Evolutionary conservation across 1,140 invertebrate species (phyloP), one percentile per base, ranked within the genome.

Genomic region (Whitmania pigra): DNA sequence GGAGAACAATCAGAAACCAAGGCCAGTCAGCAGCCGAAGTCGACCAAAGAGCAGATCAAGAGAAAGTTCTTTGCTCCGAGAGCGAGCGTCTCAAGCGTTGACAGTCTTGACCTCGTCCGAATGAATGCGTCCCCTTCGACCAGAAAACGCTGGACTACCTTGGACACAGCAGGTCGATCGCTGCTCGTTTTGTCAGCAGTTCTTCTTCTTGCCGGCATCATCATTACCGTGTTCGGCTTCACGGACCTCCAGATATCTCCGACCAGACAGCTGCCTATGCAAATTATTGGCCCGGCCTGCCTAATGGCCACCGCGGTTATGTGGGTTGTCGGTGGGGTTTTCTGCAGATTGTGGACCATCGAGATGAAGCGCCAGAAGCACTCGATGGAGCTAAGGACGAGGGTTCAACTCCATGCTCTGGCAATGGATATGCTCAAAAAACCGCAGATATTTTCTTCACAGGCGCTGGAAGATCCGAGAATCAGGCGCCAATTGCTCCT

Each of bases 401-500:
- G 72, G 20, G 71, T 71, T 25, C 68, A 73, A 66, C 67, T 73
- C 17, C 68, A 73, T 49, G 72, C 72, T 53, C 72, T 73, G n/a
- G 72, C 72, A 53, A 73, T 69, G 53, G 72, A 73, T 53, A 27
- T 73, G 68, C 72, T 73, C 67, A 73, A 73, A 36, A 69, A 70
- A 18, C 72, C 72, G 43, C 60, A 25, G n/a, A 66, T 73, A 0
- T 25, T 73, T 22, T 73, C 72, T 25, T 53, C 72, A 1, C 31
- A 43, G 29, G 63, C 63, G 36, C 67, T 73, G 7, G 60, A 73
- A 43, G 72, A 73, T 49, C 72, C 72, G 13, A 36, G 67, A 18
- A 29, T 73, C 15, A 67, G 72, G 9, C 18, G 72, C 22, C 72
- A 73, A 66, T 67, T 73, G 67, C 53, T 73, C 0, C n/a, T 70